These are phyloP conservation scores for Chrysolina oricalcia DNA, from an alignment of 2,888 invertebrate genomes.

Conservation along the genomic window DNA sequence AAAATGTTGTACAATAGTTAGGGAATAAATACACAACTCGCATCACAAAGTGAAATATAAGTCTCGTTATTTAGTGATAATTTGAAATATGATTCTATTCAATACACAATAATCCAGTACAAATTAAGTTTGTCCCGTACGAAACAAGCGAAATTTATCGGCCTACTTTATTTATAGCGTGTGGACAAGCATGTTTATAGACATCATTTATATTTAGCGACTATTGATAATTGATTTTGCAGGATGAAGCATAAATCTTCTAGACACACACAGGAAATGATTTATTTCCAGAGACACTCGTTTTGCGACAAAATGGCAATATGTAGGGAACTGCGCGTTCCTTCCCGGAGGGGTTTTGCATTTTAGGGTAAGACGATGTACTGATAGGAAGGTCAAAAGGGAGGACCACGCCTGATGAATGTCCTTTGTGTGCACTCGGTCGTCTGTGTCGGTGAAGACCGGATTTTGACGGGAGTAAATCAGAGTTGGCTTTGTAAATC, in stretches of 20 bases:
- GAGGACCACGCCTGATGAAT: conserved; percentile 64
- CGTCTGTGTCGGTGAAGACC: conserved; percentile 65
- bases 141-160: conserved; percentile 57
- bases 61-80: conserved; percentile 34
- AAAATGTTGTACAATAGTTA: neutral
- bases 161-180: conserved; percentile 58
- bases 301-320: conserved; percentile 55
- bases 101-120: conserved; percentile 50
- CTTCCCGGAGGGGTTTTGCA: conserved; percentile 48
- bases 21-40: neutral
- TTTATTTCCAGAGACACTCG: conserved; percentile 55
- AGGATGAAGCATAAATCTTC: conserved; percentile 59
- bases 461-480: conserved; percentile 64
- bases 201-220: conserved; percentile 61
- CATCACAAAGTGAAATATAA: conserved; percentile 30
- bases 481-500: conserved; percentile 49
- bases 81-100: conserved; percentile 46
- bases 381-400: conserved; percentile 65
- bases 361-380: conserved; percentile 50
- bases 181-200: conserved; percentile 62
- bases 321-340: conserved; percentile 34
- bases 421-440: conserved; percentile 69
- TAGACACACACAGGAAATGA: conserved; percentile 50
- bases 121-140: conserved; percentile 54
- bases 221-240: conserved; percentile 60